Base-by-base conservation (phyloP, 2,888 invertebrate genomes). In the Tetheella fluctuosa region DNA sequence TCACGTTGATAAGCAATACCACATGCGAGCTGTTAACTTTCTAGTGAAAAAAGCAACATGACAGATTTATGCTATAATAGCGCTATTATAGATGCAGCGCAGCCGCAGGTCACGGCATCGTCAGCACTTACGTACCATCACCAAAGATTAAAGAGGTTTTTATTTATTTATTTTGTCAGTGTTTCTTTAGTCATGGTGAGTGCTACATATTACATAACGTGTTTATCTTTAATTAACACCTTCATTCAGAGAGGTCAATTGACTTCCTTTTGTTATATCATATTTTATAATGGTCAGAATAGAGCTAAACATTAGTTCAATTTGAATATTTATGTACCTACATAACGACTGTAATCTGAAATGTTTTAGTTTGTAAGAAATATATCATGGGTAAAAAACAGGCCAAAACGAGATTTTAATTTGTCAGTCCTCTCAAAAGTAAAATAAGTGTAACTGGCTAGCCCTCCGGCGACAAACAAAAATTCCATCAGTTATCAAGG, bases 251-350 rank as follows among this genome's bases (percentile, higher is more conserved):
- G 55, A 55, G 55, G 55, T 34, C 55, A 34, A 13, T 5, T 15
- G 34, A 23, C 55, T 55, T 55, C 55, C 55, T 55, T 23, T 37
- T 55, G 28, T 34, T 55, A 23, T 37, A 15, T 34, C 55, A 55
- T 3, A 20, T 20, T 48, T 34, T 34, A 34, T 13, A 34, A 6
- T 25, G 6, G 30, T 30, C 30, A 8, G 34, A 30, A 13, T 34
- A 34, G n/a, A n/a, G 39, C 7, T 39, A n/a, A n/a, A n/a, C 13
- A 39, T 4, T 39, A n/a, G n/a, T 39, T n/a, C 6, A 39, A n/a
- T n/a, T 23, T 52, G 28, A 15, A 54, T 30, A 17, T 30, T 25
- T 30, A 28, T 5, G 15, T 54, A 25, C 25, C 25, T 6, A 25
- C 3, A 25, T 4, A 25, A 2, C 30, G 8, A 30, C 6, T 30